Evolutionary conservation across 1,140 invertebrate species (phyloP), one percentile per base, ranked within the genome.

Genomic region (Euschistus heros): DNA sequence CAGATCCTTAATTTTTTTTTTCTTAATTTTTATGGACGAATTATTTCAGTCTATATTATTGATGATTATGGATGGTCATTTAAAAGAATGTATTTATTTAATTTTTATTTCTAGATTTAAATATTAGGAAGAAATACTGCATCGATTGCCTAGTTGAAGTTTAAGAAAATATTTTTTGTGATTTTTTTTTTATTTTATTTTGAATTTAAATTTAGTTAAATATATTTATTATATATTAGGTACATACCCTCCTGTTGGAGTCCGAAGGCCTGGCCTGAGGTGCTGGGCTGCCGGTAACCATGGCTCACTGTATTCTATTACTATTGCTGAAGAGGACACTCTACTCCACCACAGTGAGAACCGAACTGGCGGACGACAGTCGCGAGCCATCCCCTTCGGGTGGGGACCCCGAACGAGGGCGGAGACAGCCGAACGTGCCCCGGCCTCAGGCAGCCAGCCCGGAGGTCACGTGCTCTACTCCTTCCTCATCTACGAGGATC

Each of bases 241-340:
- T 22, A 57, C 24, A 8, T 57, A 57, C 54, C 54, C 54, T 57
- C 24, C 54, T 57, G 54, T 57, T 57, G 15, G 54, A 57, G 22
- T 57, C 54, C 7, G 54, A 24, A 57, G 54, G 54, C 54, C 54
- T 57, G 20, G 54, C 18, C 14, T 17, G 18, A 2, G 54, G 54
- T 24, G 54, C 54, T 24, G 24, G 54, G 24, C 54, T 57, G 18
- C 54, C 54, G 15, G 54, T 57, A 24, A 57, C 54, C 54, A 57
- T 57, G 20, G 7, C n/a, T 8, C 15, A 57, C 54, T 4, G 5
- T 57, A 57, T n/a, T n/a, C n/a, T n/a, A n/a, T n/a, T n/a, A 18
- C 47, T 52, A 18, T 6, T 6, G 47, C 47, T 52, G 20, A 57
- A 3, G 47, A 6, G 33, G 13, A 1, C 33, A 37, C 33, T 37